A percentile compares a stretch with the other conserved stretches of the same genome.
Evolutionary conservation across 2,797 vertebrate species (phyloP).

Genomic region (Onychomys torridus): DNA sequence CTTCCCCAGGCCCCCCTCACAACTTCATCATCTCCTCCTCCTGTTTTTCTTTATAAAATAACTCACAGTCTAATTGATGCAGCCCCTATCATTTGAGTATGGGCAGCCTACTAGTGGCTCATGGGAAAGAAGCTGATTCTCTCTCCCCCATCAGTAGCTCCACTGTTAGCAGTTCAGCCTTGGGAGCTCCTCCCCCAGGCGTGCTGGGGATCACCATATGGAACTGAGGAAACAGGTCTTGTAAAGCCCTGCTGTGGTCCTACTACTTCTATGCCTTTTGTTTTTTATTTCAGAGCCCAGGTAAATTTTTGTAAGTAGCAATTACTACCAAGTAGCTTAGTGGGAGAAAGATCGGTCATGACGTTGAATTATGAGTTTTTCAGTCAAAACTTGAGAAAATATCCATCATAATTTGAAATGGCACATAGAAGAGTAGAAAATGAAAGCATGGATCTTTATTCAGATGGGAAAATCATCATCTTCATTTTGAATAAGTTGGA

Average conservation of each 20-base stretch:
- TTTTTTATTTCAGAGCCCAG: not conserved
- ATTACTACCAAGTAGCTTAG: not conserved
- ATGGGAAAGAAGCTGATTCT: not conserved
- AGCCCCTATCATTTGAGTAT: not conserved
- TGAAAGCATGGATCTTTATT: constrained; percentile 6
- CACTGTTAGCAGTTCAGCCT: not conserved
- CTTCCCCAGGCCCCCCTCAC: not conserved
- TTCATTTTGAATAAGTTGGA: constrained; percentile 46
- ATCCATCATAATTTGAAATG: constrained; percentile 27
- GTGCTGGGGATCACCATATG: not conserved
- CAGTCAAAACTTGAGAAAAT: constrained; percentile 22
- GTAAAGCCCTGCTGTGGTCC: not conserved
- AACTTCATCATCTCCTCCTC: not conserved
- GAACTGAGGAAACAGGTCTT: not conserved
- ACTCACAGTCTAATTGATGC: not conserved
- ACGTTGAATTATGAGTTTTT: not conserved
- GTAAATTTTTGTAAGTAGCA: not conserved
- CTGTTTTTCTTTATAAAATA: not conserved
- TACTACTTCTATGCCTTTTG: not conserved
- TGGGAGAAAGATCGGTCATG: not conserved
- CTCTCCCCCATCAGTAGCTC: not conserved
- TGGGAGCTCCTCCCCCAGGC: not conserved
- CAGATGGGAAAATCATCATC: not conserved
- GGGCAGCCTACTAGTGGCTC: not conserved
- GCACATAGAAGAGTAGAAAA: not conserved